Conservation (phyloP, 2,113 vertebrate species). For the Bujurquina vittata region DNA sequence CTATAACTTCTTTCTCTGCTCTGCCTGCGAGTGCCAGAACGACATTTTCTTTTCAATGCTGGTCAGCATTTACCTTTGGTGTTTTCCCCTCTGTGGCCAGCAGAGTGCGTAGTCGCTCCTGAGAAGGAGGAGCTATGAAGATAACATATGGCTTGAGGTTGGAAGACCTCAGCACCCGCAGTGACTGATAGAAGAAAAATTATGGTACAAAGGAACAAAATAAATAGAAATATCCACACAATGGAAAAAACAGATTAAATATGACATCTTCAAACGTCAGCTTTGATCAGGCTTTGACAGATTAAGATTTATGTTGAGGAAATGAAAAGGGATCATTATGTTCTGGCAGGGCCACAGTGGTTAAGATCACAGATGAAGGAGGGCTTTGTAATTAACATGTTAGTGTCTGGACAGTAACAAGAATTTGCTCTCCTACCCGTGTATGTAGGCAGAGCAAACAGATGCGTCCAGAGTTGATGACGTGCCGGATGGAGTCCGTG, state of each 20-base stretch:
- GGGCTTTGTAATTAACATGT: slow-evolving; percentile 7
- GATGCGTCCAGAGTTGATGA: slow-evolving; percentile 93
- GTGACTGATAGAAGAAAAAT: slow-evolving; percentile 80
- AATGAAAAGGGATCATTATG: slow-evolving; percentile 4
- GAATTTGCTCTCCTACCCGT: slow-evolving; percentile 81
- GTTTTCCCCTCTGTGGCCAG: slow-evolving; percentile 92
- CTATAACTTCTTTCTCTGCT: neutral
- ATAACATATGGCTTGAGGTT: slow-evolving; percentile 97
- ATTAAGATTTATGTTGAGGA: slow-evolving; percentile 11
- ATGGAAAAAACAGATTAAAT: neutral
- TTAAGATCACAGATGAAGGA: neutral
- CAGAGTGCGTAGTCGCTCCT: slow-evolving; percentile 92
- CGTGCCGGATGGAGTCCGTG: slow-evolving; percentile 91
- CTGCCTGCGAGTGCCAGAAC: neutral
- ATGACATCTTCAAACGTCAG: neutral
- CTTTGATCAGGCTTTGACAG: neutral
- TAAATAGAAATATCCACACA: neutral
- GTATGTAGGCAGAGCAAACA: slow-evolving; percentile 93
- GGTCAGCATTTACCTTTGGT: slow-evolving; percentile 81
- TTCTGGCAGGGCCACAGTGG: neutral
- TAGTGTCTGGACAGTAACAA: neutral
- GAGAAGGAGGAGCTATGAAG: slow-evolving; percentile 94
- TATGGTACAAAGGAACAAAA: neutral
- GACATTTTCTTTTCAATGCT: neutral
- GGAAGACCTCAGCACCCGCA: slow-evolving; percentile 89